A percentile compares a stretch with the other conserved stretches of the same genome.
These are phyloP conservation scores for Luscinia megarhynchos DNA, from an alignment of 2,797 vertebrate genomes.

Conservation along the genomic window DNA sequence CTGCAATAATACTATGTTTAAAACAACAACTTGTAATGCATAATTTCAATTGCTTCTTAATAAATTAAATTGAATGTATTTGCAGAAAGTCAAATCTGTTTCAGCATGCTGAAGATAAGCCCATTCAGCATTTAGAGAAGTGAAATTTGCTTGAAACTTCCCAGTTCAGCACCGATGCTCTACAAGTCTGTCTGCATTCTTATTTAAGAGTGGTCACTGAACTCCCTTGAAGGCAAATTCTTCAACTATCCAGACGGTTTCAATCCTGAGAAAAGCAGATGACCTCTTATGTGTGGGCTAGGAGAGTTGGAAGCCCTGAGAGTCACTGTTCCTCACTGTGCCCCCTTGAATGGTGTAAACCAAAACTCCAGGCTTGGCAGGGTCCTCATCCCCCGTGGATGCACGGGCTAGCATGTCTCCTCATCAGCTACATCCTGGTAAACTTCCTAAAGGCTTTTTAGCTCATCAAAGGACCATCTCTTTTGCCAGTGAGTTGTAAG, in stretches of 20 bases:
- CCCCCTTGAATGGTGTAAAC: background rate
- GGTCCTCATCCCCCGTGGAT: background rate
- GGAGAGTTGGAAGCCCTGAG: background rate
- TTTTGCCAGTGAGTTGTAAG: background rate
- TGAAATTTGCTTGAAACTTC: background rate
- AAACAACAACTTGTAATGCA: background rate
- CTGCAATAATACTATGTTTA: background rate
- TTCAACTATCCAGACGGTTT: background rate
- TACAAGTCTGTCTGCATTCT: background rate
- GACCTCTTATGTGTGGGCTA: background rate
- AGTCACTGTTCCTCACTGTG: background rate
- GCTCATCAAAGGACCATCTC: background rate
- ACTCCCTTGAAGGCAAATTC: background rate
- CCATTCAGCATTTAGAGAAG: background rate
- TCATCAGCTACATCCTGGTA: background rate
- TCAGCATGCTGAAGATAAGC: background rate
- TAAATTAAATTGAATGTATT: background rate
- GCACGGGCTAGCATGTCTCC: background rate
- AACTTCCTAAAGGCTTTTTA: background rate
- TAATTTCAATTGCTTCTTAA: background rate
- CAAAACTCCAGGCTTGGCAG: background rate
- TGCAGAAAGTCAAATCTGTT: background rate
- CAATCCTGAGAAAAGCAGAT: rapidly evolving
- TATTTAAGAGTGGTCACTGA: background rate
- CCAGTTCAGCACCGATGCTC: background rate